Conservation (phyloP, 2,113 vertebrate species). For the Neoarius graeffei region DNA sequence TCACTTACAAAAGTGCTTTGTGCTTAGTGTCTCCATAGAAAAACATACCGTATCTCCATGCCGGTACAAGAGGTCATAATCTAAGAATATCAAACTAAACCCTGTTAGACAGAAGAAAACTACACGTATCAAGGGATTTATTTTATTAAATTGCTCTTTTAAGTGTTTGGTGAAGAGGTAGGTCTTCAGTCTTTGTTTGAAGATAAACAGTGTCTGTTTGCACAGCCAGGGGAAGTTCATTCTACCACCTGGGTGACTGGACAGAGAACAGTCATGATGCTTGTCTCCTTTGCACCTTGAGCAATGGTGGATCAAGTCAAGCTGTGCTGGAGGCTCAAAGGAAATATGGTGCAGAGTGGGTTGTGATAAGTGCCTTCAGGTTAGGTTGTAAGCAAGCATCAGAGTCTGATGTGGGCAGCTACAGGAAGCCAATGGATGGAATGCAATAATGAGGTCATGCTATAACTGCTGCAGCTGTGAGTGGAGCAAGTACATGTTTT, state of each 20-base stretch:
- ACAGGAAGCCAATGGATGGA: neutral
- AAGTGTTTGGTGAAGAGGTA: neutral
- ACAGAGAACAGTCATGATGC: neutral
- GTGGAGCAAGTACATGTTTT: neutral
- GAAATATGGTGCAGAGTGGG: neutral
- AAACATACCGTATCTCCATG: neutral
- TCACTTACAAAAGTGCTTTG: neutral
- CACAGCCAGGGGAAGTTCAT: neutral
- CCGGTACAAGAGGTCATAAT: neutral
- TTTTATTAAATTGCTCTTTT: neutral
- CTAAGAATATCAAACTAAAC: neutral
- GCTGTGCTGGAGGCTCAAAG: neutral
- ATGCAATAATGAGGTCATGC: neutral
- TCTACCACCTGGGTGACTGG: neutral
- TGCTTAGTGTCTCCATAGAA: neutral
- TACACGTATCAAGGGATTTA: neutral
- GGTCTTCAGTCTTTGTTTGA: conserved; percentile 6
- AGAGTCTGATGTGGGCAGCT: neutral
- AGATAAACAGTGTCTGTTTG: conserved; percentile 4
- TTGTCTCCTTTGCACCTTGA: neutral
- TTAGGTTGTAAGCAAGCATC: neutral
- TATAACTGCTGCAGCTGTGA: neutral
- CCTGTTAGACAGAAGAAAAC: neutral
- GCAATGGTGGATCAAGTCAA: neutral
- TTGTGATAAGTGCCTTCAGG: neutral